Conservation (phyloP, 2,888 invertebrate species). For the Sylvicola fuscatus region DNA sequence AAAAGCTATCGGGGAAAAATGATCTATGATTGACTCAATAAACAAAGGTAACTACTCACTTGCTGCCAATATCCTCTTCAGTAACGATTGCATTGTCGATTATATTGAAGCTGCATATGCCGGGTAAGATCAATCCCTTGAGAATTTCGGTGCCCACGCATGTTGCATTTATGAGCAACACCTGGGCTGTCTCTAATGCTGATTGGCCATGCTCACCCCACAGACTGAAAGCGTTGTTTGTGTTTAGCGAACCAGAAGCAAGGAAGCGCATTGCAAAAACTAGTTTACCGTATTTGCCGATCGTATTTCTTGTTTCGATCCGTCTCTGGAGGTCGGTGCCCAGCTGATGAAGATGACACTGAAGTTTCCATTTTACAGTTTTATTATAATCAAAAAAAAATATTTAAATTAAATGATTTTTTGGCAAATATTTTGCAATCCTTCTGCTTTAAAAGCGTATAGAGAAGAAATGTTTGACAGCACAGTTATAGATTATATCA, state of each 20-base stretch:
- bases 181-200: constrained; percentile 68
- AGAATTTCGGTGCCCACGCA: constrained; percentile 87
- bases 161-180: constrained; percentile 86
- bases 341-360: constrained; percentile 11
- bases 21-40: neutral
- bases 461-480: too few species aligned
- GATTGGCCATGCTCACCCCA: constrained; percentile 98
- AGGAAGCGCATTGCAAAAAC: neutral
- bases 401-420: too few species aligned
- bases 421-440: too few species aligned
- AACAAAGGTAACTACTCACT: constrained; percentile 31
- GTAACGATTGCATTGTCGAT: constrained; percentile 67
- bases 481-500: too few species aligned
- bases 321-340: constrained; percentile 43
- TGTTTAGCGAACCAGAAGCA: neutral
- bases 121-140: constrained; percentile 88
- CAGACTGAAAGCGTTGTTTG: constrained; percentile 35
- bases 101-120: constrained; percentile 80
- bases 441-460: too few species aligned
- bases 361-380: too few species aligned
- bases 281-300: constrained; percentile 41
- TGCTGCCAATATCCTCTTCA: constrained; percentile 84
- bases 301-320: constrained; percentile 58
- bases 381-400: too few species aligned
- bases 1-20: constrained; percentile 59